phyloP scores from a whole-genome alignment of 1,140 invertebrate species.

The Melanaphis sacchari region DNA sequence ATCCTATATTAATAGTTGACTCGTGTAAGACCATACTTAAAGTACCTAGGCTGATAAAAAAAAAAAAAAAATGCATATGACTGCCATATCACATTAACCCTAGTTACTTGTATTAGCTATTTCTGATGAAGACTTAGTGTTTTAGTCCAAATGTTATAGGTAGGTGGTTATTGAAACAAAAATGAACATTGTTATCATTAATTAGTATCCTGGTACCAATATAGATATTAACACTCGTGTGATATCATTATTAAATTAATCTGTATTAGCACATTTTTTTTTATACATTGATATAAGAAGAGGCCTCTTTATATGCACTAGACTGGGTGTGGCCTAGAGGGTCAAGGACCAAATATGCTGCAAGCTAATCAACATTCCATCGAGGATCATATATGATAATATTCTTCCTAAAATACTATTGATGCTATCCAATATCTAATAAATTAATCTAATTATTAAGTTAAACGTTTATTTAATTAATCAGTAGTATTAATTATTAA shows the following conservation, averaged over 20 bases:
- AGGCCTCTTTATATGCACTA: slow-evolving; percentile 30
- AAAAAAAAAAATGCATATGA: not conserved
- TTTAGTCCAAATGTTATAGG: not conserved
- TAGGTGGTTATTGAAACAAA: not conserved
- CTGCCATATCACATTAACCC: not conserved
- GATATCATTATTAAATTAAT: slow-evolving; percentile 46
- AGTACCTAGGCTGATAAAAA: slow-evolving; percentile 9
- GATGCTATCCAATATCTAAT: not conserved
- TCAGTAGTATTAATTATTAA: not conserved
- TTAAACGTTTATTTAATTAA: not conserved
- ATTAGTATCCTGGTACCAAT: not conserved
- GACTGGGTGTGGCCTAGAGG: slow-evolving; percentile 52
- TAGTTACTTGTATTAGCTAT: not conserved
- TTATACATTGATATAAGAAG: slow-evolving; percentile 35
- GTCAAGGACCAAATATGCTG: slow-evolving; percentile 57
- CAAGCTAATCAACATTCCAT: slow-evolving; percentile 52
- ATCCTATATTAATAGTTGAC: slow-evolving; percentile 4
- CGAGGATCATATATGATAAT: slow-evolving; percentile 26
- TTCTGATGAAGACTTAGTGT: not conserved
- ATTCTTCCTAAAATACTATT: slow-evolving; percentile 44
- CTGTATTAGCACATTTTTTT: slow-evolving; percentile 24
- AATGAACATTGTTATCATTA: not conserved
- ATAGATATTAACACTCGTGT: not conserved
- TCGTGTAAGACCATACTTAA: slow-evolving; percentile 23
- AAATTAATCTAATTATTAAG: not conserved